Conservation (phyloP, 2,797 vertebrate genomes). For the Cuniculus paca region DNA sequence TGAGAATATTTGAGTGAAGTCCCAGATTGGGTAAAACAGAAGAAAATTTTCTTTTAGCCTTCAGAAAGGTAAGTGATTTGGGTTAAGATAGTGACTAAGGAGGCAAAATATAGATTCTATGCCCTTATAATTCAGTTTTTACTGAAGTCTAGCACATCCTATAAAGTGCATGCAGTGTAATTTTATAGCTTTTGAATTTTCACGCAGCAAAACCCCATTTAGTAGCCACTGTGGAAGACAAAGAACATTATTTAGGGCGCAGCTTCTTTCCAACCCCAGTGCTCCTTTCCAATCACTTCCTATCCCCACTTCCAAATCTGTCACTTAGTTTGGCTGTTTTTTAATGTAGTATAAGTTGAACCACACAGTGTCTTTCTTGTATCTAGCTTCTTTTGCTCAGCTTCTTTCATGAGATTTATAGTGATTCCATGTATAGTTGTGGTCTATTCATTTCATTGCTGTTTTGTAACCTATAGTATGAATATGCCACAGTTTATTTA, state of each 20-base stretch:
- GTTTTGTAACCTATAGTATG: background rate
- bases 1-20: background rate
- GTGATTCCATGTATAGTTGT: background rate
- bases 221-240: background rate
- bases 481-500: background rate
- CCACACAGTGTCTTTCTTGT: background rate
- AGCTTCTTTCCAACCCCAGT: fast-evolving
- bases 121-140: background rate
- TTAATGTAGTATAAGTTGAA: background rate
- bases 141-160: background rate
- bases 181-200: conserved; percentile 8
- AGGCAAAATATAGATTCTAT: background rate
- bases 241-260: background rate
- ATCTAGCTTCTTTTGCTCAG: background rate
- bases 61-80: background rate
- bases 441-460: background rate
- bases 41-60: background rate
- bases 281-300: background rate
- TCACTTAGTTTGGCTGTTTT: background rate
- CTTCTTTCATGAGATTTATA: background rate
- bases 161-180: background rate
- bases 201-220: background rate
- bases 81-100: background rate
- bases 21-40: background rate
- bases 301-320: background rate